Evolutionary conservation across 2,888 invertebrate species (phyloP).

Genomic region (Cephonodes hylas): DNA sequence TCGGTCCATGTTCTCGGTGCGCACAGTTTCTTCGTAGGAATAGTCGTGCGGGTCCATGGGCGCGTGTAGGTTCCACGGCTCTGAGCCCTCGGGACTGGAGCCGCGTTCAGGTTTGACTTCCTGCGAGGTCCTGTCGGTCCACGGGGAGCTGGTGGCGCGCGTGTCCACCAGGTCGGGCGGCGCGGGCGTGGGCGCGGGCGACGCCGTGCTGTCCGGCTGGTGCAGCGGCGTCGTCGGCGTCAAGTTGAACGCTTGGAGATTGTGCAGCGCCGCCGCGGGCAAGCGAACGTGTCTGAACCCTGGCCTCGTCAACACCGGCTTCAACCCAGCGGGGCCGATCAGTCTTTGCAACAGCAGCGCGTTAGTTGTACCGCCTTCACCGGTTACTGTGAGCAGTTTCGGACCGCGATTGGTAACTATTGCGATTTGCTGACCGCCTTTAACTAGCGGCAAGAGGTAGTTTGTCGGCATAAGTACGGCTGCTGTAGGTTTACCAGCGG

Average conservation of each 20-base stretch:
- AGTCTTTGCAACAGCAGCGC: conserved; percentile 85
- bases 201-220: conserved; percentile 62
- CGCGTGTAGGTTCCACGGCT: conserved; percentile 65
- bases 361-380: conserved; percentile 79
- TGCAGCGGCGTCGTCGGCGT: conserved; percentile 52
- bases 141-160: conserved; percentile 60
- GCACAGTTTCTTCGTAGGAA: conserved; percentile 68
- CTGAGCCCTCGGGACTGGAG: conserved; percentile 67
- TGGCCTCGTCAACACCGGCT: conserved; percentile 76
- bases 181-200: conserved; percentile 52
- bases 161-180: conserved; percentile 69
- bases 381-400: conserved; percentile 73
- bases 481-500: conserved; percentile 83
- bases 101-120: conserved; percentile 59
- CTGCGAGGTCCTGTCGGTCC: conserved; percentile 56
- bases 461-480: conserved; percentile 87
- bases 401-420: conserved; percentile 86
- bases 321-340: conserved; percentile 83
- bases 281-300: conserved; percentile 79
- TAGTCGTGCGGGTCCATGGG: conserved; percentile 63
- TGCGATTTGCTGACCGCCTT: conserved; percentile 86
- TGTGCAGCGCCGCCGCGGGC: conserved; percentile 70
- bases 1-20: conserved; percentile 65
- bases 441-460: conserved; percentile 86
- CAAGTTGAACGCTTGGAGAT: conserved; percentile 67